Percentiles rank a stretch among this genome's conserved stretches.
These are phyloP conservation scores for Aplysina aerophoba DNA, from an alignment of 37 sponge, comb jelly and placozoan genomes.

Conservation along the genomic window DNA sequence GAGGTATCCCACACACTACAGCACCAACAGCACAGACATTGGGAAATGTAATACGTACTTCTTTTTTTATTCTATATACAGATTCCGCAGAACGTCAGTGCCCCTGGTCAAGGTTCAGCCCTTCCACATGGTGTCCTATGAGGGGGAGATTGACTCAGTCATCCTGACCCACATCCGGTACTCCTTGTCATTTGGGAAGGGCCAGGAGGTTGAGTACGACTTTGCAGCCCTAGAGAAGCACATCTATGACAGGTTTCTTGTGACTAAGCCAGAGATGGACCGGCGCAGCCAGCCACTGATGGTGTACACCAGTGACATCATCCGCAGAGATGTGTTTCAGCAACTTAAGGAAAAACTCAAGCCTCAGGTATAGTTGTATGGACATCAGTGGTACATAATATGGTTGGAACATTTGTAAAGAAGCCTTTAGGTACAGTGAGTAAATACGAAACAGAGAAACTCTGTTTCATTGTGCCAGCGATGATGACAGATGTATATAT, in stretches of 20 bases:
- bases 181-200: constrained; percentile 64
- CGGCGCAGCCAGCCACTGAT: constrained; percentile 51
- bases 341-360: constrained; percentile 45
- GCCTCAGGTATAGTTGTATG: constrained; percentile 45
- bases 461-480: too few species aligned
- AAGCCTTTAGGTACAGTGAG: too few species aligned
- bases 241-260: constrained; percentile 65
- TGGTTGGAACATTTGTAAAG: neutral
- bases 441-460: too few species aligned
- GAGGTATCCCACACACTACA: neutral
- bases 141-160: constrained; percentile 56
- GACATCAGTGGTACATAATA: neutral
- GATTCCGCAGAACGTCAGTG: constrained; percentile 44
- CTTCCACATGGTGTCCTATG: constrained; percentile 67
- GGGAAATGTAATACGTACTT: neutral
- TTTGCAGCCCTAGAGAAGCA: constrained; percentile 69
- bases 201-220: constrained; percentile 64
- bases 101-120: constrained; percentile 51
- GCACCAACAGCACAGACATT: neutral
- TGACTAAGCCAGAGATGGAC: constrained; percentile 67
- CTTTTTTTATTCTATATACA: neutral
- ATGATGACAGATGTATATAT: too few species aligned
- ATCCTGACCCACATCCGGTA: constrained; percentile 76
- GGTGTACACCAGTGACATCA: constrained; percentile 47
- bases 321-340: constrained; percentile 44